Base-by-base conservation (phyloP, 1,140 invertebrate genomes). In the Eueides isabella region DNA sequence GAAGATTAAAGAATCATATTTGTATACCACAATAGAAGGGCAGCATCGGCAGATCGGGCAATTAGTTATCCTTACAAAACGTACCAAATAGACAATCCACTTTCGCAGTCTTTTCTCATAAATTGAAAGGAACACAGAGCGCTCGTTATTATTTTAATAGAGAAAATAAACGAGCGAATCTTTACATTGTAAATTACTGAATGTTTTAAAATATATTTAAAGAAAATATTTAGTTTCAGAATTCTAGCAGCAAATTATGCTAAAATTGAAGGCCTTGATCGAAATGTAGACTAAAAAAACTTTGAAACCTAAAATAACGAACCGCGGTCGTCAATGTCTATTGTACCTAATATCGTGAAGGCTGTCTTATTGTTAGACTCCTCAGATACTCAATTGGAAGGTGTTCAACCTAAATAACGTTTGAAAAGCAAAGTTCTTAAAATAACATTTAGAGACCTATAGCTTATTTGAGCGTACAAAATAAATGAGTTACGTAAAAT, bases 41-140 rank as follows among this genome's bases (percentile, higher is more conserved):
- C 48, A 26, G 12, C 23, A 55, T 55, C 48, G 11, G 26, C 48
- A 55, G 41, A 26, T 55, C 48, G 48, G 48, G 48, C 48, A 26
- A 55, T 55, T 55, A 55, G 48, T 55, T 55, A 55, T 26, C 48
- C 19, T 55, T 55, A 55, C 48, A 55, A 55, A 48, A 23, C 19
- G 11, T 14, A 12, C 1, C 9, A 14, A 55, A 23, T 12, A 55
- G 48, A 55, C 19, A 19, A 9, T 23, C 9, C 48, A 14, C 41
- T 44, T n/a, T 11, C 35, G 35, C 35, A 38, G 12, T 11, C 35
- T 38, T 38, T 38, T 11, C 11, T 55, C 48, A 1, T 55, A 11
- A n/a, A 55, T 12, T 12, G 19, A 26, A 38, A 26, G 44, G 44
- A 55, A 9, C 44, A 23, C 19, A 2, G 35, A 12, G 44, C 44